phyloP scores from a whole-genome alignment of 2,113 vertebrate genomes.

The Dicerorhinus sumatrensis region DNA sequence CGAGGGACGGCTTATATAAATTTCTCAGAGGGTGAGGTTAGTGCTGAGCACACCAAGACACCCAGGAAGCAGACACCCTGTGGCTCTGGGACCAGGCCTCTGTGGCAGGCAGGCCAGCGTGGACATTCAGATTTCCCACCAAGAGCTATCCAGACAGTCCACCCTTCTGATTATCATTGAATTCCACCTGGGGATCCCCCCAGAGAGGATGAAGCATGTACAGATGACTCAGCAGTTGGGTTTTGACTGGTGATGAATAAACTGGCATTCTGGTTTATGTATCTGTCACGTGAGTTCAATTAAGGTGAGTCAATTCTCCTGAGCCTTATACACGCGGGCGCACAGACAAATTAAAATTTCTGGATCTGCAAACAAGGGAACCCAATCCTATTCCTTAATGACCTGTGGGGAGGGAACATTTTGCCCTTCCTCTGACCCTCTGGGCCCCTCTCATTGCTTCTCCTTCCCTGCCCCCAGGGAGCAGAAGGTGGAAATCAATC shows the following conservation, averaged over 20 bases:
- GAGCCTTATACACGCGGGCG: not conserved
- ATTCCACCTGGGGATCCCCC: not conserved
- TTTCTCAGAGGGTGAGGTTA: not conserved
- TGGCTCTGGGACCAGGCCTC: not conserved
- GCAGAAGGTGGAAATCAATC: not conserved
- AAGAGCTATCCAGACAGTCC: not conserved
- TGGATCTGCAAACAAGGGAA: not conserved
- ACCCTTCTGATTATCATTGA: not conserved
- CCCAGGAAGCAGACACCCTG: not conserved
- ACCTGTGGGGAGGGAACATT: not conserved
- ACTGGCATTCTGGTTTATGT: not conserved
- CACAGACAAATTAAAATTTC: not conserved
- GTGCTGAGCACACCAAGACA: too few species aligned
- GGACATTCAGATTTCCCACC: not conserved
- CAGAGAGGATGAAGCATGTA: fast-evolving
- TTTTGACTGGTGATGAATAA: not conserved
- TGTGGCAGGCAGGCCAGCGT: fast-evolving
- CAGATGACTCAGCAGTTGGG: not conserved
- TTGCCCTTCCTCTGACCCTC: not conserved
- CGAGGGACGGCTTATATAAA: not conserved
- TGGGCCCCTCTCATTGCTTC: not conserved
- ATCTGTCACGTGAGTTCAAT: not conserved
- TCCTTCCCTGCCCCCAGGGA: not conserved
- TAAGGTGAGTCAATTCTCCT: not conserved
- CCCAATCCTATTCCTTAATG: not conserved